Base-by-base conservation (phyloP, 2,113 vertebrate species). In the Barnardius zonarius region DNA sequence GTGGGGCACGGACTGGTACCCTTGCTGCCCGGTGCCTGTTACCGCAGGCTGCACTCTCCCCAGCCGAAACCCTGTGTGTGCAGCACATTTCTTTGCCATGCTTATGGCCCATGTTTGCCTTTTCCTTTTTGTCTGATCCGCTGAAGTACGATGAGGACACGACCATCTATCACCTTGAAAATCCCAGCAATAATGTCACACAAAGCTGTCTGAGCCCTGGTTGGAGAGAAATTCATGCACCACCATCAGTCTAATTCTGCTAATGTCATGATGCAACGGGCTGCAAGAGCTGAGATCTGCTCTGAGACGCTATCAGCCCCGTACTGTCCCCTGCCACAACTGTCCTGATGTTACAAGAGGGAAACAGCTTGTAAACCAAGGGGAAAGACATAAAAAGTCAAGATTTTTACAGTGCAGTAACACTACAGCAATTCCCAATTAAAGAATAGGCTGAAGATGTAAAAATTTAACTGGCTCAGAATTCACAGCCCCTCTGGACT, bases 41-140 rank as follows among this genome's bases (percentile, higher is more conserved):
- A 2, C 63, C 4, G 0, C 3, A 0, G 37, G 64, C n/a, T 62
- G n/a, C 23, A 3, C 1, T 1, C 7, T 63, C 55, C 69, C 68
- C 13, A 0, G 17, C 54, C 20, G 3, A 3, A 3, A 41, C 61
- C 52, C 67, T 0, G 1, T 4, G 1, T 49, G 20, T 77, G 44
- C 86, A 28, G 67, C 63, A 10, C 17, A 1, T 76, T 75, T 39
- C 44, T 46, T 67, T 2, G 1, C 30, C 30, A 1, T 18, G 28
- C 9, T 37, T 84, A 83, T 28, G 13, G 41, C 73, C 84, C 30
- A 0, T 2, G 1, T 43, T 39, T 31, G 28, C 51, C 41, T 27
- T 13, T 55, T 70, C 39, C 8, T 54, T 83, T 61, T 13, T 20
- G 41, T 69, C 70, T 44, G 22, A 28, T 48, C 66, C 52, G 55